Evolutionary conservation across 2,888 invertebrate genomes (phyloP), one percentile per base, ranked within the genome.

Genomic region (Minunthozetes semirufus): DNA sequence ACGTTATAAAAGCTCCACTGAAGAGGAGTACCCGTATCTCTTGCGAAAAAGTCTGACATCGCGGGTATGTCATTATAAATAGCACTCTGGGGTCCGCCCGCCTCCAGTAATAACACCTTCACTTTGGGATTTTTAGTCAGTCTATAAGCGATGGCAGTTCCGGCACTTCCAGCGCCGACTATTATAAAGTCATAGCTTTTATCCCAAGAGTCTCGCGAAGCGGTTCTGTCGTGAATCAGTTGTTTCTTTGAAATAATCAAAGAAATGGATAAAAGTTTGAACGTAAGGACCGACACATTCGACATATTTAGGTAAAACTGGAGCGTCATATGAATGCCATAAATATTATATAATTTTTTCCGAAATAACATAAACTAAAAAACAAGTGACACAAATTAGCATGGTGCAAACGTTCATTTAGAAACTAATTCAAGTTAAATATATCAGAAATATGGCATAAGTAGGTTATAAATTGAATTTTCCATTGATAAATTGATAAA

Each of bases 1-100:
- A 27, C 71, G 6, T 70, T 70, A 11, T 15, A 13, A 71, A 70
- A 74, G 1, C 11, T 22, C 74, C 74, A 74, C 15, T 74, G 70
- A 8, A 74, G 42, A 17, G 1, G n/a, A 11, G 2, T 6, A 9
- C 5, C 1, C 9, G 33, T 33, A 11, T 11, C 13, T 42, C 6
- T 70, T 19, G n/a, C 53, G 19, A 22, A 70, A n/a, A 56, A 22
- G 17, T 42, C 68, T 48, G 4, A 50, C 29, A 46, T 22, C 0
- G 68, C 61, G 0, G 61, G 61, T 0, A 61, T 33, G 17, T 61
- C 61, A 29, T 19, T 61, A 8, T 22, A 61, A 15, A 61, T 5
- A n/a, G 61, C 59, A 27, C 59, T 61, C 27, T 61, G 61, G 4
- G 33, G 33, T 29, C 61, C 61, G n/a, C 61, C 61, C 33, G 61